Evolutionary conservation across 2,113 vertebrate species (phyloP), one percentile per base, ranked within the genome.

Genomic region (Agapornis roseicollis): DNA sequence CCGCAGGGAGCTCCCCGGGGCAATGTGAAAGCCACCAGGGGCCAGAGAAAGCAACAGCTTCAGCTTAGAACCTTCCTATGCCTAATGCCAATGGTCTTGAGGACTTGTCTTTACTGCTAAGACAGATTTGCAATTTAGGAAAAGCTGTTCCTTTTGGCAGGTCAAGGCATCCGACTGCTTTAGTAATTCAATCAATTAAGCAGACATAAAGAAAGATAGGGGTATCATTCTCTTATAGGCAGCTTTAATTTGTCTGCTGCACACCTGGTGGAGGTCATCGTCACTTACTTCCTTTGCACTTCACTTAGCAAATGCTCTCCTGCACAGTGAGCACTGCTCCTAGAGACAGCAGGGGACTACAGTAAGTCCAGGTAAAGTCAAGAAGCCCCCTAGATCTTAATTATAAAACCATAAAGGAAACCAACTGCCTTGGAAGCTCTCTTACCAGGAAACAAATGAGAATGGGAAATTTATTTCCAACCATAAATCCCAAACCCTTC

Each of bases 401-500:
- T 98, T 98, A 98, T 92, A 96, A 96, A 91, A 88, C 84, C 83
- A 95, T 95, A 96, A 97, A 96, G 87, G 84, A 76, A 96, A 96
- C 80, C 96, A 85, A 60, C n/a, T 96, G 93, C 93, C 97, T 94
- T 92, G 93, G 83, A 94, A 96, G 83, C 96, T 97, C 96, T 97
- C 96, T 97, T 97, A 96, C 91, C 47, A 96, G 76, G 93, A 98
- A 98, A 97, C 91, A 97, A 98, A 97, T 97, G 93, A 97, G 96
- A 97, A 97, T 16, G 76, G 80, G 71, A 96, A 95, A 97, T 97
- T 97, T 96, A 98, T 97, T 96, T 97, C 94, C 74, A 79, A 64
- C 71, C 52, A 94, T 97, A 98, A 98, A 97, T 97, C 95, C 97
- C 95, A 92, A 96, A 95, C 24, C 96, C 89, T 98, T 97, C 94